Percentiles rank a stretch among this genome's conserved stretches.
These are phyloP conservation scores for Agrypnus murinus DNA, from an alignment of 2,888 invertebrate species.

Conservation along the genomic window DNA sequence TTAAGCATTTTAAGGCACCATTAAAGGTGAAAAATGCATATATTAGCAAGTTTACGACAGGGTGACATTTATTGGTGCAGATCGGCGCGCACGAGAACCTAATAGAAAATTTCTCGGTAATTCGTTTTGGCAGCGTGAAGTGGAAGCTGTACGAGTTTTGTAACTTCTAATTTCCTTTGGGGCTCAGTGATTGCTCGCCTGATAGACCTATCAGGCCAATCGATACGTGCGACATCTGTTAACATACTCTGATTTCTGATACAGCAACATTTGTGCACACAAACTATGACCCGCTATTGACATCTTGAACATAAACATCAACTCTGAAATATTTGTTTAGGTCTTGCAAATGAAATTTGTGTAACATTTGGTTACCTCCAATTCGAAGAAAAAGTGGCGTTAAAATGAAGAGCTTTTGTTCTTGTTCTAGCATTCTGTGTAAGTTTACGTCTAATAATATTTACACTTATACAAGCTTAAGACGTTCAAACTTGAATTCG, in stretches of 20 bases:
- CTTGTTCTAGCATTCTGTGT: too few relatives aligned
- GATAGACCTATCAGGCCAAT: conserved; percentile 53
- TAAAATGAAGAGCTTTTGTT: too few relatives aligned
- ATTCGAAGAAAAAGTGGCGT: too few relatives aligned
- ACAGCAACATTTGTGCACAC: conserved; percentile 35
- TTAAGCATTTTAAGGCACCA: too few relatives aligned
- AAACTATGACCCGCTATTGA: conserved; percentile 18
- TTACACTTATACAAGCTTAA: too few relatives aligned
- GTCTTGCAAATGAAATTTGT: too few relatives aligned
- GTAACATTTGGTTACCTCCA: too few relatives aligned
- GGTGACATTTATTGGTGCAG: conserved; percentile 51
- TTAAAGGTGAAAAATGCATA: conserved; percentile 22
- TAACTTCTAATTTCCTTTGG: conserved; percentile 56
- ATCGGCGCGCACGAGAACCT: conserved; percentile 42
- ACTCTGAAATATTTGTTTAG: too few relatives aligned
- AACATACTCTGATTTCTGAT: conserved; percentile 51
- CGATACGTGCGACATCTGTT: conserved; percentile 55
- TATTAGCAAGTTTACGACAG: conserved; percentile 31
- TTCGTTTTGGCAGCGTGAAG: conserved; percentile 52
- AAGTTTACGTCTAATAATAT: too few relatives aligned
- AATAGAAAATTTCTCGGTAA: conserved; percentile 53
- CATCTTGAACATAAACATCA: too few relatives aligned
- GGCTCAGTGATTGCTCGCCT: conserved; percentile 53
- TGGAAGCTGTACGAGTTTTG: conserved; percentile 53
- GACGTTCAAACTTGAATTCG: neutral